Base-by-base conservation (phyloP, 2,888 invertebrate genomes). In the Lasiommata megera region DNA sequence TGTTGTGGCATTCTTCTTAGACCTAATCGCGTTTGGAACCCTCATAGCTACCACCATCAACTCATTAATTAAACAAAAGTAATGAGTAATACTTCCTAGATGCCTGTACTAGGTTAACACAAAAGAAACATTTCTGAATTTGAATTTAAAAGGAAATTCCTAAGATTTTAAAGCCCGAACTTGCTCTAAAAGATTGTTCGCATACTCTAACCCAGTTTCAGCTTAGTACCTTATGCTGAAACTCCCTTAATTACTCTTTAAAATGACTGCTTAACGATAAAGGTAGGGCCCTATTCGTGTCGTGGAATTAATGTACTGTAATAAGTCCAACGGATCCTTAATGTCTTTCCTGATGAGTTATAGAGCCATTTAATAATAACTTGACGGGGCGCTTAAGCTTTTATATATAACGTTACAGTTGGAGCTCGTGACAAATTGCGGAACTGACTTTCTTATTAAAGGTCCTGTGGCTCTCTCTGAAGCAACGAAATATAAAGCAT, bases 301-400 rank as follows among this genome's bases (percentile, higher is more conserved):
- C 70, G 68, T 61, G 69, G 75, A 78, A 81, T 80, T 80, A 79
- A 83, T 83, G 78, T 77, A 74, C 69, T 76, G 71, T 74, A 78
- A 80, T 79, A 81, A 79, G 72, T 76, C 72, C 69, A 69, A 71
- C 71, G 68, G 73, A 69, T 68, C 66, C 64, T 68, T 50, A 67
- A 64, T 67, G 69, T 68, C 71, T 67, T 67, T 62, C 60, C 63
- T 69, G 76, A 73, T 76, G 73, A 76, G 70, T 74, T 69, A 73
- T 68, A 66, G 66, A 62, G 66, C 64, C 65, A 70, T 72, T 71
- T 50, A 36, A 59, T 59, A 56, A 50, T 57, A 60, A 62, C 46
- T 60, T 56, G 41, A 48, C 31, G 41, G 51, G n/a, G 12, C 29
- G 48, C 18, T 48, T n/a, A 41, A 34, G 55, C 40, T 55, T 23